These are phyloP conservation scores for Drosophila monieri DNA, from an alignment of 2,888 invertebrate genomes.

Conservation along the genomic window DNA sequence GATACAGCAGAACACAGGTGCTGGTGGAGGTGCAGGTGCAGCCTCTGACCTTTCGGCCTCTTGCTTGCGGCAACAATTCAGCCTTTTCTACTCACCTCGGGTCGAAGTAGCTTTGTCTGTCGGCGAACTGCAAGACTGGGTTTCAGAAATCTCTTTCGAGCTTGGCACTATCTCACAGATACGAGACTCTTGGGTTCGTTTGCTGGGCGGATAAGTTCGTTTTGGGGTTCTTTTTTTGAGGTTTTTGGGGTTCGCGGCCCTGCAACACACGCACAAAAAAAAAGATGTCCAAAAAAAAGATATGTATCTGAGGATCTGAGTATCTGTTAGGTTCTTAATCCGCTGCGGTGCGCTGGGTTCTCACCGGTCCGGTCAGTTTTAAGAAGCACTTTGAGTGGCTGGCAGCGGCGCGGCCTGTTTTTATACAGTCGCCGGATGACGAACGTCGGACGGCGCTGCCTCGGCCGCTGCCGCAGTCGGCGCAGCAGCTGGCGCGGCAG, in stretches of 20 bases:
- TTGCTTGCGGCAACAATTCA: neutral
- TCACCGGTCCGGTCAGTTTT: constrained; percentile 64
- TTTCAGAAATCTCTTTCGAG: neutral
- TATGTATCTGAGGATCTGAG: neutral
- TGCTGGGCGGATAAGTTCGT: neutral
- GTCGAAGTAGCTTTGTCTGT: neutral
- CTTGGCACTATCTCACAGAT: constrained; percentile 4
- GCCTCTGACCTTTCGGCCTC: neutral
- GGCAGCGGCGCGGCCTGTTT: constrained; percentile 51
- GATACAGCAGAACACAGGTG: neutral
- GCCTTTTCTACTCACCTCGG: constrained; percentile 1
- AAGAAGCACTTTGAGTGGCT: constrained; percentile 83
- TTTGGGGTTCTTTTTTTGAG: neutral
- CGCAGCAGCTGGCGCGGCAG: neutral
- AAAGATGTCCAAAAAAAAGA: constrained; percentile 21
- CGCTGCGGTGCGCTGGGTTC: constrained; percentile 40
- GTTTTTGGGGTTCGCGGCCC: constrained; percentile 19
- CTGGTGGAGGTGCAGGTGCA: neutral
- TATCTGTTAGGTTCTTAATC: constrained; percentile 31
- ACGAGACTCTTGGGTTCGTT: neutral
- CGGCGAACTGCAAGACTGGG: neutral
- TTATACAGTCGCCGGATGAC: constrained; percentile 38
- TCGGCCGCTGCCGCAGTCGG: neutral
- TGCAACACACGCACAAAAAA: constrained; percentile 45
- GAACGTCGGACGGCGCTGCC: constrained; percentile 23